Evolutionary conservation across 2,797 vertebrate species (phyloP).

Genomic region (Xenopus petersii): DNA sequence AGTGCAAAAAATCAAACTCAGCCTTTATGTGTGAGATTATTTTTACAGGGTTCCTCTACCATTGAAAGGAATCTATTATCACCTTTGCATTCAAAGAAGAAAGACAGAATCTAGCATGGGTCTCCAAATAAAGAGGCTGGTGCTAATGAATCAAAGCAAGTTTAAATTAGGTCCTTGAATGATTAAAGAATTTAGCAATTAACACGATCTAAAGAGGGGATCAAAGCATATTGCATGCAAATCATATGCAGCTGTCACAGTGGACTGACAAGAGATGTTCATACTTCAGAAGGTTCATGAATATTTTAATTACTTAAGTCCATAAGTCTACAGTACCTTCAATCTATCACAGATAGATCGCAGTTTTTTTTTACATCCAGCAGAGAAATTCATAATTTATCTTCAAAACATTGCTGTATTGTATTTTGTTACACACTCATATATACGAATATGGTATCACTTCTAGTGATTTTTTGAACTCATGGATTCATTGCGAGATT

Average conservation of each 20-base stretch:
- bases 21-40: no score
- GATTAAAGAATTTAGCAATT: slow-evolving; percentile 45
- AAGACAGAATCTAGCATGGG: slow-evolving; percentile 4
- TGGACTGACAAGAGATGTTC: slow-evolving; percentile 26
- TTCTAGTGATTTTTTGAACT: no score
- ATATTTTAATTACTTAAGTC: slow-evolving; percentile 25
- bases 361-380: no score
- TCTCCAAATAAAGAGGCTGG: neutral
- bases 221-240: slow-evolving; percentile 44
- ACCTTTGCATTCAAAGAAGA: neutral
- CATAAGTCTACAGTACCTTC: no score
- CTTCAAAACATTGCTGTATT: no score
- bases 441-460: no score
- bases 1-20: no score
- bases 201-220: slow-evolving; percentile 35
- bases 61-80: neutral
- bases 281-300: slow-evolving; percentile 26
- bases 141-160: slow-evolving; percentile 28
- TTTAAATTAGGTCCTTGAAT: slow-evolving; percentile 35
- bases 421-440: no score
- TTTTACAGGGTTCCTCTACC: no score
- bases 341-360: no score
- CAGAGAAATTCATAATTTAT: no score
- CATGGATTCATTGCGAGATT: no score
- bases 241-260: slow-evolving; percentile 37